A percentile compares a stretch with the other conserved stretches of the same genome.
phyloP scores from a whole-genome alignment of 2,888 invertebrate genomes.

The Polydrusus cervinus region DNA sequence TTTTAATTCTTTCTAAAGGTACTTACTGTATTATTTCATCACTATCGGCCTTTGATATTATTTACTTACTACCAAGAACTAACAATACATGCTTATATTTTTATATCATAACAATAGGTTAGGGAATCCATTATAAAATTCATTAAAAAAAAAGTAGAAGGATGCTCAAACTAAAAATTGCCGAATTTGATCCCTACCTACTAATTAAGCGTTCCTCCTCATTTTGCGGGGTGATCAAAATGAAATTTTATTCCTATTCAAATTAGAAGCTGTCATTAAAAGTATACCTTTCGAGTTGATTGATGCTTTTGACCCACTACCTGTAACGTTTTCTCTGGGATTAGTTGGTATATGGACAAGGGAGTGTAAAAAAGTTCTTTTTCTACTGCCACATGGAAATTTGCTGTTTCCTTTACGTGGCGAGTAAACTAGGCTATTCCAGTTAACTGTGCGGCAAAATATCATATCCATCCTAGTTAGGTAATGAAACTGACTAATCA shows the following conservation, averaged over 20 bases:
- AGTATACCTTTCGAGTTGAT: conserved; percentile 68
- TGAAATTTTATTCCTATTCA: conserved; percentile 64
- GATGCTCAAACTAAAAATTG: conserved; percentile 3
- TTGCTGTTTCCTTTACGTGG: no score
- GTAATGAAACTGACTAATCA: no score
- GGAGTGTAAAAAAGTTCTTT: conserved; percentile 3
- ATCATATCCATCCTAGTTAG: no score
- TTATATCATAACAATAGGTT: no score
- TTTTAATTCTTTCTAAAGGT: not conserved
- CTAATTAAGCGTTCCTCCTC: conserved; percentile 42
- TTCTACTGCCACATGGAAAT: no score
- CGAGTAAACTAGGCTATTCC: no score
- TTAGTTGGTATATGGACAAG: conserved; percentile 2
- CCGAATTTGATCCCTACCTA: conserved; percentile 12
- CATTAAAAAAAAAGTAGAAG: conserved; percentile 2
- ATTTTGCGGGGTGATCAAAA: conserved; percentile 43
- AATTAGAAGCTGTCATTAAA: conserved; percentile 69
- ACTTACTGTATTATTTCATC: not conserved
- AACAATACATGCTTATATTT: no score
- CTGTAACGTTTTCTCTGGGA: conserved; percentile 32
- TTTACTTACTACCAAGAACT: not conserved
- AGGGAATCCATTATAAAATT: not conserved
- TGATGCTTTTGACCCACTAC: conserved; percentile 64
- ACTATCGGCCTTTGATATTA: not conserved
- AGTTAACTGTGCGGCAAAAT: no score